Evolutionary conservation across 2,888 invertebrate species (phyloP), one percentile per base, ranked within the genome.

Genomic region (Creontiades dilutus): DNA sequence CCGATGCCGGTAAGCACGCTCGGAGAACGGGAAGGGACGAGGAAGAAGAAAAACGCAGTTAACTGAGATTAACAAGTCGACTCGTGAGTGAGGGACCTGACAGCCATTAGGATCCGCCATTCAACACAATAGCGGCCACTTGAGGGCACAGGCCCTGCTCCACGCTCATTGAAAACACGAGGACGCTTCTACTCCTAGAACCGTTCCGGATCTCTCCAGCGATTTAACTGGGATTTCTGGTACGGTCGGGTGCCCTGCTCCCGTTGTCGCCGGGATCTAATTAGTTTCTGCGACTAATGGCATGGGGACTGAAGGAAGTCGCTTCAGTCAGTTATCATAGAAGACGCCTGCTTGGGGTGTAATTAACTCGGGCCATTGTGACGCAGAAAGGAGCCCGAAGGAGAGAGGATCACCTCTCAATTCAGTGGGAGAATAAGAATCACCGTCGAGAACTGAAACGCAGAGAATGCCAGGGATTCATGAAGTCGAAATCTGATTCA

Each of bases 121-220:
- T 76, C 76, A 76, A 76, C 76, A 76, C 76, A 76, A 76, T 76
- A 76, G 37, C 37, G 76, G n/a, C 76, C 76, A 76, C 76, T 76
- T 76, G 76, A 76, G 76, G 46, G 76, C 76, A 76, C 76, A 76
- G 46, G 76, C 76, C n/a, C 76, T 27, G 14, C 27, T 28, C n/a
- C 12, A 3, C 28, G 28, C 28, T 76, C 76, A 76, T 61, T 61
- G 61, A 61, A 61, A 61, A 61, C 61, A 61, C 61, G 61, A 61
- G 61, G 61, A 61, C n/a, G 61, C 61, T 19, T 19, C 61, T 37
- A 37, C 37, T n/a, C n/a, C 57, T 61, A 14, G 61, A 61, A 61
- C 61, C 61, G 61, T 61, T 61, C 61, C 61, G 61, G 61, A 61
- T 61, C 61, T 61, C 61, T 16, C 61, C 19, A 19, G 61, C 61